Base-by-base conservation (phyloP, 2,888 invertebrate genomes). In the Drosophila sordidula region DNA sequence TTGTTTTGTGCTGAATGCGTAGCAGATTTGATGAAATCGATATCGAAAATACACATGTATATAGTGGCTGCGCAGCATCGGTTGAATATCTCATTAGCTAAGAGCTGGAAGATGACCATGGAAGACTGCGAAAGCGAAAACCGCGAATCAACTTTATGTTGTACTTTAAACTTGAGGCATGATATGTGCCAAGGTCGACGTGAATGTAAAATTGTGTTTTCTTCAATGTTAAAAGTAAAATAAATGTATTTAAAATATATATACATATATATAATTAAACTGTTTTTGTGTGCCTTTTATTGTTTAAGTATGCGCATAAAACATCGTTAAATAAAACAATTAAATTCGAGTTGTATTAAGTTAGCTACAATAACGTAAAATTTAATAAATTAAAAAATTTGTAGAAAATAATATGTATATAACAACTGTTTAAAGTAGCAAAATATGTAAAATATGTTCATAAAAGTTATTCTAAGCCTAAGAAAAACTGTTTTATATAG, bases 21-120 rank as follows among this genome's bases (percentile, higher is more conserved):
- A 59, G 50, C 84, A 71, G 75, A 81, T 75, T 85, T 67, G 52
- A 29, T 62, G 71, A 78, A 75, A 78, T 72, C 75, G 47, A 80
- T 80, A 67, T 29, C 50, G 22, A 38, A 41, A 52, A 4, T 11
- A 22, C 12, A 32, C 4, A 38, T 9, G n/a, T 39, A 54, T 8
- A 14, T 29, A 8, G 49, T 38, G 25, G 29, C 49, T 18, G 52
- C 12, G 25, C 49, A 11, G 52, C 12, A 22, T 36, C 32, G 32
- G 32, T 32, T 55, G 34, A 58, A 36, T 32, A 44, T 32, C 51
- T 52, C 41, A 41, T 36, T 18, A 41, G 39, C 39, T 14, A 22
- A n/a, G 39, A 50, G n/a, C 44, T 50, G 41, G 41, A 71, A 70
- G 72, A 65, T 59, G 72, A 34, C 72, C 72, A 56, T 72, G 72